phyloP scores from a whole-genome alignment of 2,113 vertebrate species.

The Garra rufa region DNA sequence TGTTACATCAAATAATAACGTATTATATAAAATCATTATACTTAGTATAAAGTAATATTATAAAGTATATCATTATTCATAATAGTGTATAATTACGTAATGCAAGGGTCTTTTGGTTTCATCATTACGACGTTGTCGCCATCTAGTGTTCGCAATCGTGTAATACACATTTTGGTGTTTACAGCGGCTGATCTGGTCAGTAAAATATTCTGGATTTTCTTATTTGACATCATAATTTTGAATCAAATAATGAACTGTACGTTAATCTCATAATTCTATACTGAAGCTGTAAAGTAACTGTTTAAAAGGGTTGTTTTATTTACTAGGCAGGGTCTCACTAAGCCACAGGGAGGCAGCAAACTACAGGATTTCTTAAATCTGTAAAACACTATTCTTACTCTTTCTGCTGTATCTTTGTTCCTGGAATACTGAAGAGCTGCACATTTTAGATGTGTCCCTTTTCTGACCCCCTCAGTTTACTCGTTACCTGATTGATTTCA shows the following conservation, averaged over 20 bases:
- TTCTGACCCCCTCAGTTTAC: neutral
- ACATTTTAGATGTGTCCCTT: neutral
- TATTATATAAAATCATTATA: neutral
- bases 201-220: neutral
- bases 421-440: no score
- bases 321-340: neutral
- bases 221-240: neutral
- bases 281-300: neutral
- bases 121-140: neutral
- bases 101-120: neutral
- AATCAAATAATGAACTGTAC: neutral
- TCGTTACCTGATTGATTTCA: neutral
- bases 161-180: neutral
- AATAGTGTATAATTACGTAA: neutral
- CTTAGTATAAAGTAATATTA: neutral
- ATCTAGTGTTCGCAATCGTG: constrained; percentile 20
- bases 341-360: constrained; percentile 52
- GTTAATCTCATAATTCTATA: neutral
- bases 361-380: neutral
- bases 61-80: neutral
- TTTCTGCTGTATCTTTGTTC: neutral
- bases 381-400: neutral
- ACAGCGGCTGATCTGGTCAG: neutral
- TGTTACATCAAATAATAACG: neutral
- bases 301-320: neutral